These are phyloP conservation scores for Elymnias hypermnestra DNA, from an alignment of 1,140 invertebrate genomes.

Conservation along the genomic window DNA sequence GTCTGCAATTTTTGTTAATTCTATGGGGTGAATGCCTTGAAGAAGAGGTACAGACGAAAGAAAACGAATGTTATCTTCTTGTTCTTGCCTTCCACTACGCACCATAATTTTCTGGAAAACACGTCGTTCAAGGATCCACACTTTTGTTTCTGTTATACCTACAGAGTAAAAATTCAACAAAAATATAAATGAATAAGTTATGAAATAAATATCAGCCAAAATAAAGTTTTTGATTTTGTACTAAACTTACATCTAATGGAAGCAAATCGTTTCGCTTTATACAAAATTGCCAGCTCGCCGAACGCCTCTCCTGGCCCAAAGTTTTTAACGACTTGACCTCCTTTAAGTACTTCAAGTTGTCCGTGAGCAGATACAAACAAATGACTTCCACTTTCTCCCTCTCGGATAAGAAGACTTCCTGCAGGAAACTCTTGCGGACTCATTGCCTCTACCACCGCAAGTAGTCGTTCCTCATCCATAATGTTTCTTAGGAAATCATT, in stretches of 20 bases:
- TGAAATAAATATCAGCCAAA: no score
- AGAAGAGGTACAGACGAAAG: constrained; percentile 91
- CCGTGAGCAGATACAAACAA: constrained; percentile 90
- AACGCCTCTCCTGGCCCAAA: constrained; percentile 93
- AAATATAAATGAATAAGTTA: neutral
- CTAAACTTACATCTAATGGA: constrained; percentile 84
- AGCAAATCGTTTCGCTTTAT: constrained; percentile 93
- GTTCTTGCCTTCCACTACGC: constrained; percentile 84
- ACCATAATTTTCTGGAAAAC: constrained; percentile 95
- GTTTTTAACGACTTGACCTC: constrained; percentile 83
- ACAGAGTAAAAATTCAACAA: constrained; percentile 5
- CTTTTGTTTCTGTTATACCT: constrained; percentile 88
- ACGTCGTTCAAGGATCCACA: constrained; percentile 91
- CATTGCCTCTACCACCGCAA: constrained; percentile 94
- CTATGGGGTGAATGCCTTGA: constrained; percentile 86
- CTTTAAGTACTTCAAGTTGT: constrained; percentile 91
- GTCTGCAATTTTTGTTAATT: constrained; percentile 91
- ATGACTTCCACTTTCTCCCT: constrained; percentile 89
- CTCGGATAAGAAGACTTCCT: constrained; percentile 89
- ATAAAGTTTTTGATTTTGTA: no score
- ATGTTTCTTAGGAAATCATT: constrained; percentile 96
- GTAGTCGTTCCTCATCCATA: constrained; percentile 87
- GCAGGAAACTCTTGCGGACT: constrained; percentile 85
- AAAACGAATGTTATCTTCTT: constrained; percentile 90
- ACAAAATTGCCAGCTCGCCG: constrained; percentile 94